These are phyloP conservation scores for Cisticola juncidis DNA, from an alignment of 2,113 vertebrate genomes.

Conservation along the genomic window DNA sequence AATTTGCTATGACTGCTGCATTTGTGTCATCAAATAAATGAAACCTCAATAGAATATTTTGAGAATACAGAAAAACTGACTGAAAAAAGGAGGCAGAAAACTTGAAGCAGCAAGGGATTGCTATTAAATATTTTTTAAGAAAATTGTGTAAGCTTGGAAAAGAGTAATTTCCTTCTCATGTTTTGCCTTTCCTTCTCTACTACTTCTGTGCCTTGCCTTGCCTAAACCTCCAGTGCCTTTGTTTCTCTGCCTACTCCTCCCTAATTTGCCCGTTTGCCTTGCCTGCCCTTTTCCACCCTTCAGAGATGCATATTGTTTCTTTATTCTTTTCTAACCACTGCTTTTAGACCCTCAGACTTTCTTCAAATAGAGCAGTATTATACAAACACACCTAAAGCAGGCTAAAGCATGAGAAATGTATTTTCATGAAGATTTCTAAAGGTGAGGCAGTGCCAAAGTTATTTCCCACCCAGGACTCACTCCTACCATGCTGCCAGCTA, in stretches of 20 bases:
- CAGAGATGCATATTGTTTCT: not conserved
- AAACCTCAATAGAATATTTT: not conserved
- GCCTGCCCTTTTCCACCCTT: not conserved
- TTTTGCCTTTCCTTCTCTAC: not conserved
- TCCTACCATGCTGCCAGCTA: not conserved
- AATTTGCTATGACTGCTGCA: not conserved
- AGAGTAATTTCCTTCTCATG: not conserved
- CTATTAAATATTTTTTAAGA: not conserved
- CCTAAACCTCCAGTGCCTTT: not conserved
- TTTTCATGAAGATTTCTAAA: not conserved
- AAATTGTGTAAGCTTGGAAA: not conserved
- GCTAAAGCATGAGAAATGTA: not conserved
- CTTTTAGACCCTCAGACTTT: not conserved
- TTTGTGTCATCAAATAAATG: conserved; percentile 23
- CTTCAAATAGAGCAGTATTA: not conserved
- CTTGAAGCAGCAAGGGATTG: not conserved
- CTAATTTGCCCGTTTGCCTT: not conserved
- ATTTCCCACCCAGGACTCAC: not conserved
- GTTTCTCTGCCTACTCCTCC: not conserved
- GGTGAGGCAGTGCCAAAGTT: not conserved
- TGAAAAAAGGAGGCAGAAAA: not conserved
- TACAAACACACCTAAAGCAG: not conserved
- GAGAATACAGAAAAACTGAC: not conserved
- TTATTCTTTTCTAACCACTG: not conserved
- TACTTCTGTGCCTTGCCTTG: not conserved